A percentile compares a stretch with the other conserved stretches of the same genome.
phyloP scores from a whole-genome alignment of 2,113 vertebrate species.

The Aphyosemion australe region DNA sequence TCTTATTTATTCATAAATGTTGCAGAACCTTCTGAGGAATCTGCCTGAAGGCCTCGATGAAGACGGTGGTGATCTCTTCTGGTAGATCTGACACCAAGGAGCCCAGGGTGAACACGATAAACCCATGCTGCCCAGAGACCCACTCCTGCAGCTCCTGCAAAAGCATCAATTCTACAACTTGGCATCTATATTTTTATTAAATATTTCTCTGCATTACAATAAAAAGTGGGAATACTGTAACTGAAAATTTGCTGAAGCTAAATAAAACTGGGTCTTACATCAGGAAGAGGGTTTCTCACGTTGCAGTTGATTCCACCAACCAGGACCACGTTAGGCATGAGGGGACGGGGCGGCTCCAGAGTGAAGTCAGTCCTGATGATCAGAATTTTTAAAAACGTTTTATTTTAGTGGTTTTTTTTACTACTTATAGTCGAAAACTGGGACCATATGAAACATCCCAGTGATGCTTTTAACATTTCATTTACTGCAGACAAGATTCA shows the following conservation, averaged over 20 bases:
- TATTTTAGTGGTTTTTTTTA: not conserved
- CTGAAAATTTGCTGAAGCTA: not conserved
- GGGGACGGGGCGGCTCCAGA: slow-evolving; percentile 82
- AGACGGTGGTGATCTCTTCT: slow-evolving; percentile 78
- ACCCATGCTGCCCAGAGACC: slow-evolving; percentile 89
- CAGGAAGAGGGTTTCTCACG: slow-evolving; percentile 63
- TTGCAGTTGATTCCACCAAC: slow-evolving; percentile 83
- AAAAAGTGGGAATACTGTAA: not conserved
- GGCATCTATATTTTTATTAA: no score
- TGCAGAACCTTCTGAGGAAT: slow-evolving; percentile 88
- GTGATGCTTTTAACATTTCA: not conserved
- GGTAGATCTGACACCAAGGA: slow-evolving; percentile 87
- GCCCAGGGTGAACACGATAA: slow-evolving; percentile 92
- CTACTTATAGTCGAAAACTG: not conserved
- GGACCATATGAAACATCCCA: not conserved
- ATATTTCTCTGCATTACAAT: no score
- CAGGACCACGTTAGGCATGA: slow-evolving; percentile 87
- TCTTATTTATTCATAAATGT: not conserved
- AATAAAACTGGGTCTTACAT: slow-evolving; percentile 48
- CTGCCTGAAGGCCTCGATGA: slow-evolving; percentile 85
- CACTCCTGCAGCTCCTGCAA: slow-evolving; percentile 88
- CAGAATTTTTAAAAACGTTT: not conserved
- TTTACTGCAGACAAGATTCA: not conserved
- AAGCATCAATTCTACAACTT: not conserved
- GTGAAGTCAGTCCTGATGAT: slow-evolving; percentile 78